Percentiles rank a stretch among this genome's conserved stretches.
phyloP scores from a whole-genome alignment of 2,797 vertebrate species.

The Pseudotriccus pelzelni region DNA sequence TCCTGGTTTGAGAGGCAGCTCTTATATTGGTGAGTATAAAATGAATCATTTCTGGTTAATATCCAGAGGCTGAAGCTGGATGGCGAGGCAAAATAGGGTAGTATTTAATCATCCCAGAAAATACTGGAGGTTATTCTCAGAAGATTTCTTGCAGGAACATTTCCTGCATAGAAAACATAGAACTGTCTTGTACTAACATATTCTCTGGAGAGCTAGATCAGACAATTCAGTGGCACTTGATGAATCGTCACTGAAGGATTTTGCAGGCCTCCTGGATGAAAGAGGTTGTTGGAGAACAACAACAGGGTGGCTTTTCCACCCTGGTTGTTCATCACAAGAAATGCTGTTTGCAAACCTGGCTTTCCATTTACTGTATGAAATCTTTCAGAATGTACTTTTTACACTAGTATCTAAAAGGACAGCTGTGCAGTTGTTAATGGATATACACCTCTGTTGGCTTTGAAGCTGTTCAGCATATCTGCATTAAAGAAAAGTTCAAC shows the following conservation, averaged over 20 bases:
- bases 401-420: not conserved
- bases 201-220: slow-evolving; percentile 20
- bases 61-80: not conserved
- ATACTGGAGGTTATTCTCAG: slow-evolving; percentile 15
- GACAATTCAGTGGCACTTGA: slow-evolving; percentile 16
- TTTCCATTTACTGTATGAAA: not conserved
- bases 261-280: not conserved
- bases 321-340: slow-evolving; percentile 20
- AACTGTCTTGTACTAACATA: not conserved
- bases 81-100: not conserved
- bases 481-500: not conserved
- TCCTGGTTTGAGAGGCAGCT: not conserved
- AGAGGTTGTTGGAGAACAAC: slow-evolving; percentile 20
- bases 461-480: not conserved
- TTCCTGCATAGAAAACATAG: not conserved
- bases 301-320: not conserved
- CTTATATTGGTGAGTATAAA: not conserved
- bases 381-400: not conserved
- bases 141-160: not conserved
- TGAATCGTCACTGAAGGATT: slow-evolving; percentile 24
- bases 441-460: not conserved
- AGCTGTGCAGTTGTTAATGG: not conserved
- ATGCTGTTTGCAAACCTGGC: not conserved
- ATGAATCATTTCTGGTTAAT: not conserved
- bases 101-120: slow-evolving; percentile 31